phyloP scores from a whole-genome alignment of 1,140 invertebrate genomes.

The Brachionus paranguensis region DNA sequence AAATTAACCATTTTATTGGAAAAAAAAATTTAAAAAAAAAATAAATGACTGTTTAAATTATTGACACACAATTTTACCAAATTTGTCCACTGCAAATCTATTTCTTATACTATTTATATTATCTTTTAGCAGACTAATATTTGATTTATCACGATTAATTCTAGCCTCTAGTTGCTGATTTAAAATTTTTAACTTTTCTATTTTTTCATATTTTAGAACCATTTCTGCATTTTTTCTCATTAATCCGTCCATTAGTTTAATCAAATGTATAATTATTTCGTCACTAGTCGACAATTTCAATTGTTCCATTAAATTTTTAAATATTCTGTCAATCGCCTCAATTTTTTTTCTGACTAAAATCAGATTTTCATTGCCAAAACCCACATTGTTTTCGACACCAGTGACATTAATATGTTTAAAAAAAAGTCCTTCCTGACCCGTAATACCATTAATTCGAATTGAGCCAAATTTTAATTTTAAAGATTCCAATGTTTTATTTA shows the following conservation, averaged over 20 bases:
- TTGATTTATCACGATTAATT: neutral
- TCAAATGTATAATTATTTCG: neutral
- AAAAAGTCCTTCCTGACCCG: neutral
- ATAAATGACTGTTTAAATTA: neutral
- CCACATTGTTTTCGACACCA: neutral
- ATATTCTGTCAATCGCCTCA: neutral
- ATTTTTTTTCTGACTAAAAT: neutral
- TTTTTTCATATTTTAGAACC: neutral
- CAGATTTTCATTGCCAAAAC: neutral
- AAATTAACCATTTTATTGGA: too few species aligned
- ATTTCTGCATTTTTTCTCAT: neutral
- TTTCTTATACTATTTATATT: neutral
- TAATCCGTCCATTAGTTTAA: neutral
- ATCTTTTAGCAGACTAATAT: neutral
- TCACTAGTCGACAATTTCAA: neutral
- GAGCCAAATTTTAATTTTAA: neutral
- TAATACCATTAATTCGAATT: neutral
- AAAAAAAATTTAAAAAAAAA: neutral
- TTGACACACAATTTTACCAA: neutral
- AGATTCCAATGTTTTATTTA: neutral
- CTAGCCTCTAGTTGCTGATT: neutral
- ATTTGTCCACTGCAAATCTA: neutral
- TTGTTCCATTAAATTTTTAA: neutral
- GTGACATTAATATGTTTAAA: neutral
- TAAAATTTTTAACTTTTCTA: neutral